Conservation (phyloP, 2,888 invertebrate species). For the Eledona agricola region DNA sequence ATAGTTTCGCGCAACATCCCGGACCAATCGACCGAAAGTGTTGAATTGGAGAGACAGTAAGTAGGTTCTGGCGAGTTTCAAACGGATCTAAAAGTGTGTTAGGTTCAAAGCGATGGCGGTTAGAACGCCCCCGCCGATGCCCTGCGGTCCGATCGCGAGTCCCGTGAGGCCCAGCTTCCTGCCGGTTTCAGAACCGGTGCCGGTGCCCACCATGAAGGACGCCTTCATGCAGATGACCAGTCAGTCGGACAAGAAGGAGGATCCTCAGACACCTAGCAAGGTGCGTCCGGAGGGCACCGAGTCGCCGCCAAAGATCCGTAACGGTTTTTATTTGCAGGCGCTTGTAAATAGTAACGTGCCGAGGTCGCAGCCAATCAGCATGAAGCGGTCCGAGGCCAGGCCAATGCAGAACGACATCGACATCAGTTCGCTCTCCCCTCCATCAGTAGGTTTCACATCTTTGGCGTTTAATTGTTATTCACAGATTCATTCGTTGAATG, state of each 20-base stretch:
- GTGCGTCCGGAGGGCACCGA: too few relatives aligned
- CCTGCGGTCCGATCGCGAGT: conserved; percentile 60
- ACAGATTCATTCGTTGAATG: conserved; percentile 4
- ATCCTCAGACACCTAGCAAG: conserved; percentile 33
- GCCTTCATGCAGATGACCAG: conserved; percentile 63
- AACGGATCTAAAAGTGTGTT: background rate
- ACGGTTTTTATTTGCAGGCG: background rate
- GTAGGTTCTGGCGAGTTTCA: conserved; percentile 30
- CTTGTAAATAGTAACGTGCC: conserved; percentile 66
- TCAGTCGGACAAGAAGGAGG: conserved; percentile 45
- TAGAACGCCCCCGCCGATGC: conserved; percentile 26
- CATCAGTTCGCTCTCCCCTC: conserved; percentile 92
- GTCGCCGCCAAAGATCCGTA: too few relatives aligned
- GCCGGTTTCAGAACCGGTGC: conserved; percentile 79
- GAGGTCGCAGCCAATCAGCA: conserved; percentile 86
- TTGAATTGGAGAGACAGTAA: conserved; percentile 56
- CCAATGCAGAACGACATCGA: conserved; percentile 82
- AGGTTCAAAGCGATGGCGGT: conserved; percentile 24
- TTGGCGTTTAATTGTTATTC: too few relatives aligned
- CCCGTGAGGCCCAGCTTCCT: conserved; percentile 75
- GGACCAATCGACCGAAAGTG: conserved; percentile 67
- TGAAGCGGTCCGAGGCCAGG: conserved; percentile 78
- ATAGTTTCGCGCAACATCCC: conserved; percentile 76
- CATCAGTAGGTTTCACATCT: conserved; percentile 70
- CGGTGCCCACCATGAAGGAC: conserved; percentile 74